A percentile compares a stretch with the other conserved stretches of the same genome.
Conservation (phyloP, 2,888 invertebrate species). For the Protonemura montana region DNA sequence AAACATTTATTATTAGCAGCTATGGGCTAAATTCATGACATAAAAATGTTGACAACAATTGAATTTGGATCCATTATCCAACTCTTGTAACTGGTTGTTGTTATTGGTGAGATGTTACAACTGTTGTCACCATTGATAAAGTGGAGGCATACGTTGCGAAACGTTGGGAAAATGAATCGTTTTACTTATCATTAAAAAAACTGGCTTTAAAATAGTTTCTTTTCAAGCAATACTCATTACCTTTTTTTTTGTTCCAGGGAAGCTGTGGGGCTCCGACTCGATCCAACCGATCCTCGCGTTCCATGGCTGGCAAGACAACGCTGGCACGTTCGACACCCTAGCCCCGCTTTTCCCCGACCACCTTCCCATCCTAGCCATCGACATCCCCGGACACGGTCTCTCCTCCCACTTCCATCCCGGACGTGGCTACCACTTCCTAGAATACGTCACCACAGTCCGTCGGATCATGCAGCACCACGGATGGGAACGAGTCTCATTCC, state of each 20-base stretch:
- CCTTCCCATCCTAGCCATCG: constrained; percentile 54
- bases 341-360: constrained; percentile 52
- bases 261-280: constrained; percentile 52
- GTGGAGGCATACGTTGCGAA: too few relatives aligned
- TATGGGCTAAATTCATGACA: too few relatives aligned
- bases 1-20: too few relatives aligned
- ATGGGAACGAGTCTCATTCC: constrained; percentile 51
- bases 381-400: constrained; percentile 55
- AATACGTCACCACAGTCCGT: constrained; percentile 51
- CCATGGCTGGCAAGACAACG: constrained; percentile 56
- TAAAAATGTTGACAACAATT: too few relatives aligned
- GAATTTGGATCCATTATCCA: too few relatives aligned
- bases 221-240: too few relatives aligned
- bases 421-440: constrained; percentile 50
- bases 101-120: too few relatives aligned
- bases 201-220: too few relatives aligned
- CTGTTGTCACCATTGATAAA: too few relatives aligned
- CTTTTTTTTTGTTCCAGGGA: constrained; percentile 45
- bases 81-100: too few relatives aligned
- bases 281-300: constrained; percentile 53
- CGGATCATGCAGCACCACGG: constrained; percentile 52
- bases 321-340: constrained; percentile 54
- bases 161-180: too few relatives aligned
- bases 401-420: constrained; percentile 54
- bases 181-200: too few relatives aligned